phyloP scores from a whole-genome alignment of 37 sponge, comb jelly and placozoan genomes.

The Oopsacas minuta region DNA sequence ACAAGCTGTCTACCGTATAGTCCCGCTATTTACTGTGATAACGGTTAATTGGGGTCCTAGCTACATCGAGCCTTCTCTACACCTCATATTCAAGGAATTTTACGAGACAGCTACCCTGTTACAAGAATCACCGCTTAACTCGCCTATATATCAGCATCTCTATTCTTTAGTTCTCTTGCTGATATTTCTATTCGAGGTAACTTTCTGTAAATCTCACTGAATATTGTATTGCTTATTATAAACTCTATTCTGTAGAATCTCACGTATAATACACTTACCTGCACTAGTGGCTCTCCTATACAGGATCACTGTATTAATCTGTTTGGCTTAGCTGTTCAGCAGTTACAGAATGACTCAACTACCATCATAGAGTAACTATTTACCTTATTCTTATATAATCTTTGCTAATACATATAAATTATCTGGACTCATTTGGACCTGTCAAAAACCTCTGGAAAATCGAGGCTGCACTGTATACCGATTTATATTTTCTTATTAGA shows the following conservation, averaged over 20 bases:
- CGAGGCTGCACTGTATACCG: neutral
- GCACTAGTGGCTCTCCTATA: neutral
- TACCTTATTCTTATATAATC: neutral
- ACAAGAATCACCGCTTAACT: neutral
- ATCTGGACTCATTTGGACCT: no score
- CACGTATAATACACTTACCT: neutral
- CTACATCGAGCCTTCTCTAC: conserved; percentile 10
- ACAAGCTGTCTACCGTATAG: neutral
- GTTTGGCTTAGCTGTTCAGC: neutral
- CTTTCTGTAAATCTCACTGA: neutral
- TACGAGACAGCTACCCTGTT: neutral
- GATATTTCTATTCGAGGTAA: neutral
- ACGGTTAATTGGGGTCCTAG: neutral
- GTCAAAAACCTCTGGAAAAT: no score
- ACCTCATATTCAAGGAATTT: conserved; percentile 1
- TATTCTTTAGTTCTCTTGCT: neutral
- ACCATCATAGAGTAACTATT: neutral
- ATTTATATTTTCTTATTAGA: conserved; percentile 16
- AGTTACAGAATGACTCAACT: neutral
- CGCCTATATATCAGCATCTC: neutral
- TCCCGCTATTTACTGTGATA: neutral
- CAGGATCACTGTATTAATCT: neutral
- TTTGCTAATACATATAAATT: neutral
- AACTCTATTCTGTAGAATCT: neutral
- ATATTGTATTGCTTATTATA: neutral